Evolutionary conservation across 2,113 vertebrate species (phyloP).

Genomic region (Jacana jacana): DNA sequence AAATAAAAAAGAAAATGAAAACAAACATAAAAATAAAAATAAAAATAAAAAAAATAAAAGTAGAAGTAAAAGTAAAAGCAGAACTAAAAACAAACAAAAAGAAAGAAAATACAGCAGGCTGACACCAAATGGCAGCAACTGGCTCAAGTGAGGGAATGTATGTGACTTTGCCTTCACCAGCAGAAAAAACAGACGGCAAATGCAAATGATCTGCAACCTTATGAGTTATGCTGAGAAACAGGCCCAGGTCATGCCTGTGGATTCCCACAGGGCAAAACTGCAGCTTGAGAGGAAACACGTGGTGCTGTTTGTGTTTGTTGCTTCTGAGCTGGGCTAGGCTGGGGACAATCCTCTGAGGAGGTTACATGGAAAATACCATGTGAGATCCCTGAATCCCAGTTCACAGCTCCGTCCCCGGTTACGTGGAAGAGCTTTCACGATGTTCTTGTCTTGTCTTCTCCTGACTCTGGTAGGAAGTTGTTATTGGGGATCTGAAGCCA

Average conservation of each 20-base stretch:
- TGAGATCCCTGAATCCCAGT: not conserved
- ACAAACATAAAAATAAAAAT: not conserved
- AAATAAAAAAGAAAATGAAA: not conserved
- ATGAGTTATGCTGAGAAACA: not conserved
- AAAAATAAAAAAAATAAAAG: not conserved
- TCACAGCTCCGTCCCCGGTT: not conserved
- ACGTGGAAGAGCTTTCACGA: not conserved
- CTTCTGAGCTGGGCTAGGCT: not conserved
- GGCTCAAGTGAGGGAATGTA: not conserved
- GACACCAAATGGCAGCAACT: not conserved
- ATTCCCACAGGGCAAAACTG: not conserved
- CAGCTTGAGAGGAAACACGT: constrained; percentile 1
- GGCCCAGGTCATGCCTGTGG: not conserved
- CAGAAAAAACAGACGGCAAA: not conserved
- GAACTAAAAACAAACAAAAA: not conserved
- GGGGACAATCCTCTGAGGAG: not conserved
- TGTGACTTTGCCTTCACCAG: not conserved
- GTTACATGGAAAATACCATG: not conserved
- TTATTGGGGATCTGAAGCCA: constrained; percentile 82
- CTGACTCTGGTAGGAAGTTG: constrained; percentile 80
- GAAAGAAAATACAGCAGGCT: not conserved
- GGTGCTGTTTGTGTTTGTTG: constrained; percentile 8
- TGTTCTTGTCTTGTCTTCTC: not conserved
- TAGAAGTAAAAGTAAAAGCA: too few relatives aligned
- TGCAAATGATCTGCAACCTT: not conserved